phyloP scores from a whole-genome alignment of 1,140 invertebrate genomes.

The Cylas formicarius region DNA sequence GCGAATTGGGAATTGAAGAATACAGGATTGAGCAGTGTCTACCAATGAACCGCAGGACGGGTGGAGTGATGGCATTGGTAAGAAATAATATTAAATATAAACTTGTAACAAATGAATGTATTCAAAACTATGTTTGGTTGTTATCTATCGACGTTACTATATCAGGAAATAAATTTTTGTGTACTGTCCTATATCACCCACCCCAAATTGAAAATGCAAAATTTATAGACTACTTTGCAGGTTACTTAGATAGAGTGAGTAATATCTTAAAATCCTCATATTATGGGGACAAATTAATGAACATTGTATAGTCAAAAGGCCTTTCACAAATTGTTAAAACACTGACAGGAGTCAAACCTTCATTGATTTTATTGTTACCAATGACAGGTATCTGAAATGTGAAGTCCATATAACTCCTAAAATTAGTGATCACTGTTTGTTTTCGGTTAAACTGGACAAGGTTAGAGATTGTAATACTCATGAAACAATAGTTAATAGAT shows the following conservation, averaged over 20 bases:
- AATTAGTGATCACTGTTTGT: conserved; percentile 6
- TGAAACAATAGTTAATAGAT: not conserved
- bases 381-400: conserved; percentile 6
- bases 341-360: conserved; percentile 2
- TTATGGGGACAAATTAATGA: conserved; percentile 3
- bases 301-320: conserved; percentile 2
- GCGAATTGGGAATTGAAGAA: no score
- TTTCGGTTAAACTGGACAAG: not conserved
- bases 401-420: conserved; percentile 8
- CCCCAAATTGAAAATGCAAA: not conserved
- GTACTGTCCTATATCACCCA: conserved; percentile 2
- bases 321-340: conserved; percentile 8
- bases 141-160: not conserved
- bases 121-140: conserved; percentile 3
- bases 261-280: no score
- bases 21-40: conserved; percentile 1
- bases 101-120: not conserved
- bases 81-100: conserved; percentile 5
- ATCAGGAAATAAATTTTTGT: not conserved
- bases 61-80: conserved; percentile 3
- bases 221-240: conserved; percentile 3
- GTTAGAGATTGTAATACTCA: not conserved
- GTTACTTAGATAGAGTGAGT: not conserved
- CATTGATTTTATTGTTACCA: conserved; percentile 5
- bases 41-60: not conserved